These are phyloP conservation scores for Stictonetta naevosa DNA, from an alignment of 2,113 vertebrate genomes.

Conservation along the genomic window DNA sequence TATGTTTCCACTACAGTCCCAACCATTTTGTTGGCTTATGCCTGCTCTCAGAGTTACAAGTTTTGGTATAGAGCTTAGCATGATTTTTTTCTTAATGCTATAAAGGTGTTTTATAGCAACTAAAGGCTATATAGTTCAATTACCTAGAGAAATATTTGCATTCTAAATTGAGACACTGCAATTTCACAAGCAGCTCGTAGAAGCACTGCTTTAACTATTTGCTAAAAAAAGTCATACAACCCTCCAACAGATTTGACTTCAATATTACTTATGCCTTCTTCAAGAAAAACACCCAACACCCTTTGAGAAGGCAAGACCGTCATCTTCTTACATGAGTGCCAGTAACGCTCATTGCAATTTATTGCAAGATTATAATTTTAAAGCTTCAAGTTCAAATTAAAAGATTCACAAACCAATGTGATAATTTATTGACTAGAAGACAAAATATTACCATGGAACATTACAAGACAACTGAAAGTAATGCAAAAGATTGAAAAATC, in stretches of 20 bases:
- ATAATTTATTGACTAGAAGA: not conserved
- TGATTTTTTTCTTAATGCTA: not conserved
- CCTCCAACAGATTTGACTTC: not conserved
- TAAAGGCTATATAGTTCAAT: not conserved
- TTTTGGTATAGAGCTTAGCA: not conserved
- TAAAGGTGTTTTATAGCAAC: not conserved
- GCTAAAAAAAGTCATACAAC: not conserved
- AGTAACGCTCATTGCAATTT: constrained; percentile 6
- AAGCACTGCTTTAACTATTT: not conserved
- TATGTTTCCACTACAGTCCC: not conserved
- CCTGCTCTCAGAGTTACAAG: not conserved
- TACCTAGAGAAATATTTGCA: not conserved
- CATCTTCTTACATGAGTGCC: not conserved
- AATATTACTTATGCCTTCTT: not conserved
- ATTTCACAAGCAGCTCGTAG: not conserved
- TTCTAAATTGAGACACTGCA: not conserved
- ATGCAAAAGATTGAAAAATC: not conserved
- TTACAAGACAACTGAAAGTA: not conserved
- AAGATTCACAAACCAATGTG: not conserved
- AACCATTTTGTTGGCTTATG: not conserved
- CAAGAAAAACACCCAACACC: not conserved
- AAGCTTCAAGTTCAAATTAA: not conserved
- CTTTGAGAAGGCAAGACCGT: not conserved
- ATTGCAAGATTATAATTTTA: not conserved
- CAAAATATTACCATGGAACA: not conserved